Base-by-base conservation (phyloP, 2,888 invertebrate genomes). In the Thera britannica region DNA sequence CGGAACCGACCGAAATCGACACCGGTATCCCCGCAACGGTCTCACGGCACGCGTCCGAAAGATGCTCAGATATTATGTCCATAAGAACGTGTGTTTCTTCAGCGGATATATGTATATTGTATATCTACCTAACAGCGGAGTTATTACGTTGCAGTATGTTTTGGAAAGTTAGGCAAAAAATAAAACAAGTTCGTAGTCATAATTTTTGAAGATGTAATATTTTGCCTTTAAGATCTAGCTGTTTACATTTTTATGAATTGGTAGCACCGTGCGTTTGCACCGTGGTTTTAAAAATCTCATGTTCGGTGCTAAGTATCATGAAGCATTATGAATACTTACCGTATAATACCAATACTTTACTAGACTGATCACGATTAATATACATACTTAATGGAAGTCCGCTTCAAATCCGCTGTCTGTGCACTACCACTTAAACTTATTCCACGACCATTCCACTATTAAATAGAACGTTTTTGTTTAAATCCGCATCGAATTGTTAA, bases 401-500 rank as follows among this genome's bases (percentile, higher is more conserved):
- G 57, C 54, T 65, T 5, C 8, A 59, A 1, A 65, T 70, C 70
- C 70, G 63, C 60, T 70, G 3, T 3, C 23, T 61, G 56, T 57
- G 9, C 79, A 77, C 77, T 6, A 7, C 79, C 78, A 79, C 76
- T 75, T 71, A 81, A 79, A 85, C 89, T 83, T 89, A 89, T 89
- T 88, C 88, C 87, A 79, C 79, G 81, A 83, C 83, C 81, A 87
- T 85, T 85, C 87, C 84, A 88, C 87, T 91, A 90, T 90, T 90
- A 91, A 92, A 91, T 90, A 90, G 89, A 91, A 87, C 90, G 93
- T 91, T 93, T 90, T 91, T 90, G 91, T 93, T 93, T 93, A 90
- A 93, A 93, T 88, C 91, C 89, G 92, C 84, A 81, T 79, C 93
- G 86, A 93, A 93, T 93, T 77, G 86, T 73, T 90, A 92, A 93